Evolutionary conservation across 2,113 vertebrate genomes (phyloP), one percentile per base, ranked within the genome.

Genomic region (Ptilorrhoa leucosticta): DNA sequence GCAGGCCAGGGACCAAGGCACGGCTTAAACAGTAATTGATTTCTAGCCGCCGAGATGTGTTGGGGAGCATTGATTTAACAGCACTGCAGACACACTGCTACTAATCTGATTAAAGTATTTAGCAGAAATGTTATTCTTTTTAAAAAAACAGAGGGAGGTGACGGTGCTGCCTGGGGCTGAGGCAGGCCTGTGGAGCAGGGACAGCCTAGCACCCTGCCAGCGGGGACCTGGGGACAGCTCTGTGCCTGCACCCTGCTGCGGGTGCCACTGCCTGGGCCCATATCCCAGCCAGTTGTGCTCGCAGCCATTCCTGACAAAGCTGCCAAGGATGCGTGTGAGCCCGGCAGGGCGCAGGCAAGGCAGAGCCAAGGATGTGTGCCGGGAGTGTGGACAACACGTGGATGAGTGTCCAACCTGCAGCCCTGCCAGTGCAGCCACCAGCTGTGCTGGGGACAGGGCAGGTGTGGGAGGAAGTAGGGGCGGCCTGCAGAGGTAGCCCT

Each of bases 21-120:
- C 95, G 97, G 96, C 97, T 98, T 98, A 98, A 98, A 98, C 97
- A 98, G 97, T 98, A 97, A 98, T 98, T 98, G 98, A 98, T 98
- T 98, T 98, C 97, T 98, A 98, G 97, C 97, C 84, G 94, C 93
- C 87, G 96, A 97, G 97, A 97, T 98, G 96, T 97, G 97, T 98
- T 97, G 97, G 93, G 96, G 94, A 97, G 96, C 97, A 98, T 98
- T 98, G 98, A 98, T 98, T 97, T 97, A 96, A 96, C 96, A 98
- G 97, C 97, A 97, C 97, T 97, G 98, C 97, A 97, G 96, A 95
- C 95, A 97, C 94, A 98, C 95, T 91, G 86, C 95, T 93, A 97
- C 98, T 98, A 98, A 98, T 98, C 97, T 87, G 93, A 97, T 97
- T 97, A 95, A 94, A 95, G 95, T 96, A 93, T 94, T 97, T 97